These are phyloP conservation scores for Labeo rohita DNA, from an alignment of 2,113 vertebrate species.

Conservation along the genomic window DNA sequence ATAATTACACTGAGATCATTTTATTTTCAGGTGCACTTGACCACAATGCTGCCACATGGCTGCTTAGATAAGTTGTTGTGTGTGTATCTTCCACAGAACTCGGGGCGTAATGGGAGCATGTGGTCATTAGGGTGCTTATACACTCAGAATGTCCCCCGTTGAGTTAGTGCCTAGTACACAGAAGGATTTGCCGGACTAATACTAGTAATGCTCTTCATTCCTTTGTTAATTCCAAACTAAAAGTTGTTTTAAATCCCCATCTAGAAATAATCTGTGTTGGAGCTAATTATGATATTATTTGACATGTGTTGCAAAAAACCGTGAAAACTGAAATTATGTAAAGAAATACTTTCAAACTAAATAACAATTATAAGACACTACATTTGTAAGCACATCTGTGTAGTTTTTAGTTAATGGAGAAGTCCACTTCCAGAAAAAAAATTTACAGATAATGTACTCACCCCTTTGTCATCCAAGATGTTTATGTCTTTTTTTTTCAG, in stretches of 20 bases:
- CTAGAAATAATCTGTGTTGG: neutral
- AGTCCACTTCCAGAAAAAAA: too few relatives aligned
- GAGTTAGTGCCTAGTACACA: slow-evolving; percentile 1
- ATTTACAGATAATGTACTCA: too few relatives aligned
- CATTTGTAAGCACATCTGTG: neutral
- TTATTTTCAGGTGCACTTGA: slow-evolving; percentile 2
- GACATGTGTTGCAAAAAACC: neutral
- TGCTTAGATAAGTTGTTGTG: neutral
- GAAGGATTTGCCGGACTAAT: neutral
- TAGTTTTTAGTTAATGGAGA: neutral
- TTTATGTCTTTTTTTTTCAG: too few relatives aligned
- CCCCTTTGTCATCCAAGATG: too few relatives aligned
- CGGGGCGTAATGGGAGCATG: neutral
- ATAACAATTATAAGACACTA: neutral
- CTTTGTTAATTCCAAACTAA: neutral
- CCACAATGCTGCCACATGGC: neutral
- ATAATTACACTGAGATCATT: slow-evolving; percentile 24
- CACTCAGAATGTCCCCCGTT: neutral
- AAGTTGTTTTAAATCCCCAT: neutral
- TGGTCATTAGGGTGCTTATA: neutral
- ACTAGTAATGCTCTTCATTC: neutral
- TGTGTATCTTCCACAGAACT: neutral
- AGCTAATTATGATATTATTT: neutral
- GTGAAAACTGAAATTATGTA: neutral
- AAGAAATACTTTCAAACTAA: neutral